phyloP scores from a whole-genome alignment of 2,113 vertebrate genomes.

The Dolichotis patagonum region DNA sequence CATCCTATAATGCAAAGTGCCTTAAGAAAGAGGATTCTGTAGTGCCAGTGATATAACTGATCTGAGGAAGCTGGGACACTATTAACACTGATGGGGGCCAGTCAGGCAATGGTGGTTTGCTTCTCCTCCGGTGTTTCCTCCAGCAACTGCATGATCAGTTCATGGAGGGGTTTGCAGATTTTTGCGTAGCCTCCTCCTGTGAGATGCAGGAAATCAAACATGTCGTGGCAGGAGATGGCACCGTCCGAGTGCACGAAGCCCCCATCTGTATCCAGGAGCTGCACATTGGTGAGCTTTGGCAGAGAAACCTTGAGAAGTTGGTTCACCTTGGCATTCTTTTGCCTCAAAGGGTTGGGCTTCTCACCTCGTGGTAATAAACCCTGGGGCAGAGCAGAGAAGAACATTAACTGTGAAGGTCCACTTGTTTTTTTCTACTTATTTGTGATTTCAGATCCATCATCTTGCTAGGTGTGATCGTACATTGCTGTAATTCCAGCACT shows the following conservation, averaged over 20 bases:
- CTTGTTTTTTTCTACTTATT: background rate
- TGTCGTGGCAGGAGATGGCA: conserved; percentile 94
- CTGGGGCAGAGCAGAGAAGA: conserved; percentile 83
- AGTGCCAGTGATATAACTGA: conserved; percentile 88
- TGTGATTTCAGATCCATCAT: background rate
- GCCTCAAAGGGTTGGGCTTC: conserved; percentile 95
- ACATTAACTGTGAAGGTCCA: background rate
- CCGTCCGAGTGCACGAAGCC: conserved; percentile 97
- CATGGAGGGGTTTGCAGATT: conserved; percentile 94
- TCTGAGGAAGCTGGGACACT: conserved; percentile 85
- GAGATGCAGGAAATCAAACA: conserved; percentile 99
- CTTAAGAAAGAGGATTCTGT: conserved; percentile 88
- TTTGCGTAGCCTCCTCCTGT: conserved; percentile 93
- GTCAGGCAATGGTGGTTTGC: conserved; percentile 94
- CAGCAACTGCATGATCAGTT: conserved; percentile 98
- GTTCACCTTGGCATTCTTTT: conserved; percentile 96
- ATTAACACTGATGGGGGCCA: conserved; percentile 59
- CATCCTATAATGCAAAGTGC: conserved; percentile 89
- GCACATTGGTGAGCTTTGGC: conserved; percentile 90
- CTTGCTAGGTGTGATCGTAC: background rate
- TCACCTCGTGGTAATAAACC: conserved; percentile 96
- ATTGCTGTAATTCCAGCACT: background rate
- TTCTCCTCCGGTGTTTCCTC: conserved; percentile 98
- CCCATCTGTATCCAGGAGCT: conserved; percentile 92
- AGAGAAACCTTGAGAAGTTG: conserved; percentile 91